Base-by-base conservation (phyloP, 2,888 invertebrate species). In the Ecdyonurus torrentis region DNA sequence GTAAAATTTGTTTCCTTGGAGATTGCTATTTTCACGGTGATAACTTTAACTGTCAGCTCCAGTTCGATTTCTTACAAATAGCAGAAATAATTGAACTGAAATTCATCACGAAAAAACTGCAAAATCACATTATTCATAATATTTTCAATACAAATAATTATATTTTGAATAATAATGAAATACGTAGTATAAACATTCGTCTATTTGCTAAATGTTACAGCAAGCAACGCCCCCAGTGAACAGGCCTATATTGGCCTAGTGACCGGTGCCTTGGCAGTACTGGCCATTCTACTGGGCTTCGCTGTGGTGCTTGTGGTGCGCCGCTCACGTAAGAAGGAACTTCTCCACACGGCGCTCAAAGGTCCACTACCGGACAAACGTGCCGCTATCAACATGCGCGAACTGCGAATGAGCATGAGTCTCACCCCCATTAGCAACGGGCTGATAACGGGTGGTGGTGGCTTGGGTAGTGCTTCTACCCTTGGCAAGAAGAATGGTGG, bases 261-360 rank as follows among this genome's bases (percentile, higher is more conserved):
- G 20, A 85, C 85, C 52, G 84, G 84, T 0, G 81, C 83, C 0
- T 72, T 86, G 65, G 85, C 84, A 2, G 83, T 86, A 70, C 76
- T 85, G 59, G 82, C 83, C 1, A 75, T 87, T 5, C 75, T 86
- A 23, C 74, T 84, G 64, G 82, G 83, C 25, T 83, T 84, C 70
- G 81, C 82, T 15, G 79, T 83, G 18, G 79, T 83, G 68, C 75
- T 86, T 66, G 81, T 86, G 79, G 80, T 84, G 63, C 76, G 83
- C 37, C 73, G 84, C 23, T 84, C 83, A n/a, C 76, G 82, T 55
- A 81, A 83, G 69, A 82, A 80, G 67, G 81, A 83, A 2, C 82
- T 82, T 71, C 83, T 83, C 69, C 83, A 83, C 72, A 81, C 82
- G 7, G 80, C 81, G 0, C 71, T 82, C 25, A 63, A 61, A 55